These are phyloP conservation scores for Hepsetus odoe DNA, from an alignment of 2,113 vertebrate genomes.

Conservation along the genomic window DNA sequence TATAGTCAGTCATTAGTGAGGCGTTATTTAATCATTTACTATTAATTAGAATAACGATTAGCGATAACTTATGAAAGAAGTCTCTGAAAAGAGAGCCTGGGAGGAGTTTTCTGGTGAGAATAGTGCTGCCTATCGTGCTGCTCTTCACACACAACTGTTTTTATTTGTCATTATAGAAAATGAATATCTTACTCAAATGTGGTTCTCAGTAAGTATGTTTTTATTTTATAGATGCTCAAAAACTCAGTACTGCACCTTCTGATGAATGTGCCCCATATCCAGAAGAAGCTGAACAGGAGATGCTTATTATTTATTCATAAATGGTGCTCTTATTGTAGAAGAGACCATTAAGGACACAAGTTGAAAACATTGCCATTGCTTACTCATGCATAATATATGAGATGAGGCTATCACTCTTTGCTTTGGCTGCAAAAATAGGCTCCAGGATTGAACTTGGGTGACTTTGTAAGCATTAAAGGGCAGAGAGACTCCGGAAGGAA, in stretches of 20 bases:
- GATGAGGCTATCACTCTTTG: constrained; percentile 46
- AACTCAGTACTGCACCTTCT: constrained; percentile 4
- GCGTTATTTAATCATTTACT: too few species aligned
- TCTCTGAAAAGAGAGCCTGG: too few species aligned
- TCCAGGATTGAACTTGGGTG: constrained; percentile 31
- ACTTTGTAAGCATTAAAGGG: constrained; percentile 32
- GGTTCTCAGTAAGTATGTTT: background rate
- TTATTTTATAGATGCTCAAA: background rate
- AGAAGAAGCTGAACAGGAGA: constrained; percentile 38
- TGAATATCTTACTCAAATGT: too few species aligned
- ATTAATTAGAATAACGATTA: too few species aligned
- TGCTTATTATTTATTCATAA: constrained; percentile 52
- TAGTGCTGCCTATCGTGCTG: too few species aligned
- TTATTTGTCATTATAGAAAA: too few species aligned
- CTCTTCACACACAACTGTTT: too few species aligned
- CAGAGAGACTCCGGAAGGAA: constrained; percentile 4
- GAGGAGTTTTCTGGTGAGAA: too few species aligned
- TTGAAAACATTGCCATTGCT: constrained; percentile 49
- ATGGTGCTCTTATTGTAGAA: constrained; percentile 45
- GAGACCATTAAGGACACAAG: constrained; percentile 52
- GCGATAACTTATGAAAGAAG: too few species aligned
- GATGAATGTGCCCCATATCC: background rate
- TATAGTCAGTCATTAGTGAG: too few species aligned
- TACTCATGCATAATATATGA: constrained; percentile 53
- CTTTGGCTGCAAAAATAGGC: constrained; percentile 51